phyloP scores from a whole-genome alignment of 1,140 invertebrate genomes.

The Pseudomyrmex concolor region DNA sequence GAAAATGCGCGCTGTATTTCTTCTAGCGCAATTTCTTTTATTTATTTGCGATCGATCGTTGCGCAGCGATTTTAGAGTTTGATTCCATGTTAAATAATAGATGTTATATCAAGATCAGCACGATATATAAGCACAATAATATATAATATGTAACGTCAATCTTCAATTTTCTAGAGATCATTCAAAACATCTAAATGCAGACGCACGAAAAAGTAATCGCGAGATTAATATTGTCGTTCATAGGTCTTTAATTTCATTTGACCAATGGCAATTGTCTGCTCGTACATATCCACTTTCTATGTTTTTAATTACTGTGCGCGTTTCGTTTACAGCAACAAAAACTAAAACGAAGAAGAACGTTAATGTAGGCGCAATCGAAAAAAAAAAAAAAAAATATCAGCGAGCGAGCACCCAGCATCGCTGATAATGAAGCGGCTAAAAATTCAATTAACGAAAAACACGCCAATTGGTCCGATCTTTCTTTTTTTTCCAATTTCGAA shows the following conservation, averaged over 20 bases:
- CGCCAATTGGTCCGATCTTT: slow-evolving; percentile 30
- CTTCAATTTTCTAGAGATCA: too few species aligned
- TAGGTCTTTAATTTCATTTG: slow-evolving; percentile 55
- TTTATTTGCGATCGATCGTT: neutral
- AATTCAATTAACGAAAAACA: slow-evolving; percentile 60
- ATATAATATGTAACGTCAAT: neutral
- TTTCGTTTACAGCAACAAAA: slow-evolving; percentile 42
- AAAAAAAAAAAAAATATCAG: slow-evolving; percentile 35
- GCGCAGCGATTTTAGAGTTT: neutral
- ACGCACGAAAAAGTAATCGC: neutral
- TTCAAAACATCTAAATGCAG: slow-evolving; percentile 2
- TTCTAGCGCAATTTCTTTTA: slow-evolving; percentile 28
- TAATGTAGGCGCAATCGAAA: slow-evolving; percentile 20
- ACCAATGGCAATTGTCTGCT: neutral
- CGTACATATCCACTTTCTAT: slow-evolving; percentile 40
- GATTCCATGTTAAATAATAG: neutral
- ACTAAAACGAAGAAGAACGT: slow-evolving; percentile 39
- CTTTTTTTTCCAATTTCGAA: slow-evolving; percentile 40
- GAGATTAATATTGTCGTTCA: slow-evolving; percentile 37
- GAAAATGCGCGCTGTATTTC: slow-evolving; percentile 28
- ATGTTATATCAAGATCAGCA: neutral
- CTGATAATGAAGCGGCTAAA: slow-evolving; percentile 47
- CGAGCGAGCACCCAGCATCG: slow-evolving; percentile 25
- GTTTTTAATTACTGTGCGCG: slow-evolving; percentile 51
- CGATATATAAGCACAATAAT: neutral